These are phyloP conservation scores for Nannobrachium achirus DNA, from an alignment of 2,113 vertebrate genomes.

Conservation along the genomic window DNA sequence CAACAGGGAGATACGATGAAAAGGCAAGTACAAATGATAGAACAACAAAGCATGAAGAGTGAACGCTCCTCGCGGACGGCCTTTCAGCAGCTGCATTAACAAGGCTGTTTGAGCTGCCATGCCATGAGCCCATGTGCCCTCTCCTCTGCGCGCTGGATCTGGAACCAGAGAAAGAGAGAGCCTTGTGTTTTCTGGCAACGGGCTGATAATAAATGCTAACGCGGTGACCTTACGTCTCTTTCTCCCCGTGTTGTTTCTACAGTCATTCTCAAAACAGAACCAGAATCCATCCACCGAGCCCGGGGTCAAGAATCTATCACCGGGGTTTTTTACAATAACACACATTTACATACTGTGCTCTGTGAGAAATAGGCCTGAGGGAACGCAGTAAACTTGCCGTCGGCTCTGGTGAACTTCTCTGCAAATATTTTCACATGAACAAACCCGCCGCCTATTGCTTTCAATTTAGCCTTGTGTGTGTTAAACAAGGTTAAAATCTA, in stretches of 20 bases:
- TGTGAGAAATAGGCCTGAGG: slow-evolving; percentile 55
- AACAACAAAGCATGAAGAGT: slow-evolving; percentile 61
- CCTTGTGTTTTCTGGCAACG: slow-evolving; percentile 72
- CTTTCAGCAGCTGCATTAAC: slow-evolving; percentile 78
- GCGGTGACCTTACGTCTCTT: slow-evolving; percentile 61
- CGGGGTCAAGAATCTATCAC: slow-evolving; percentile 71
- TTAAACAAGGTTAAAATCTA: slow-evolving; percentile 66
- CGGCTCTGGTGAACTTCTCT: slow-evolving; percentile 32
- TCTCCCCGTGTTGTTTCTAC: slow-evolving; percentile 56
- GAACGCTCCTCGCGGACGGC: slow-evolving; percentile 64
- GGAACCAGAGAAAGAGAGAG: slow-evolving; percentile 56
- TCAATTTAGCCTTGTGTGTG: slow-evolving; percentile 42
- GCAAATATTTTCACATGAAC: slow-evolving; percentile 52
- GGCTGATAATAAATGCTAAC: slow-evolving; percentile 64
- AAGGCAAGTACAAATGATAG: slow-evolving; percentile 57
- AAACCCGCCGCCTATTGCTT: slow-evolving; percentile 36
- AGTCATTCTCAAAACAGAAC: slow-evolving; percentile 72
- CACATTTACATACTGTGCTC: slow-evolving; percentile 50
- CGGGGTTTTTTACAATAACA: slow-evolving; percentile 53
- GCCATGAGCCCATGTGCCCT: slow-evolving; percentile 70
- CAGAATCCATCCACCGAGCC: slow-evolving; percentile 56
- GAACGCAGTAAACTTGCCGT: slow-evolving; percentile 17
- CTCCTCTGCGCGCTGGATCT: slow-evolving; percentile 58
- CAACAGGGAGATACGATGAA: slow-evolving; percentile 47
- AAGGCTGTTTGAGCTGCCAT: slow-evolving; percentile 69